Conservation (phyloP, 2,797 vertebrate genomes). For the Ibycter americanus region DNA sequence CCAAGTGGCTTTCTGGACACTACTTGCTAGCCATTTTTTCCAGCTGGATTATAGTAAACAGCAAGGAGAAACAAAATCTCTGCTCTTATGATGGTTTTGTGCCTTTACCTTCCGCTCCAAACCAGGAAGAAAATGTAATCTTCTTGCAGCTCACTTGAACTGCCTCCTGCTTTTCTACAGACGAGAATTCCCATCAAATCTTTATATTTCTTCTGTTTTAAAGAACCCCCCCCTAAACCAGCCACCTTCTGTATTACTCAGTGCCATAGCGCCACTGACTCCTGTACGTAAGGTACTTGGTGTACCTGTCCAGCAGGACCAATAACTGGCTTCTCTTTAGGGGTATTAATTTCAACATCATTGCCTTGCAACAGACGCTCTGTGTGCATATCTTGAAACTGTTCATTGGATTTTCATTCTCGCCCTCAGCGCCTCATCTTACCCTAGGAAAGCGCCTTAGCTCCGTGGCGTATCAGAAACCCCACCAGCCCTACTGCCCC, state of each 20-base stretch:
- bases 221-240: neutral
- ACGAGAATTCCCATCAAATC: neutral
- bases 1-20: neutral
- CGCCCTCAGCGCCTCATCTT: neutral
- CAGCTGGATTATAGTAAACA: neutral
- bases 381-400: neutral
- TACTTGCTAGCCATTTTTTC: neutral
- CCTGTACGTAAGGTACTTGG: neutral
- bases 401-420: neutral
- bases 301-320: neutral
- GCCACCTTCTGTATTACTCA: neutral
- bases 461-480: neutral
- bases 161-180: neutral
- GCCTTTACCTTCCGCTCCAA: neutral
- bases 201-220: neutral
- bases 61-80: neutral
- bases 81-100: neutral
- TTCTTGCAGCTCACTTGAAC: neutral
- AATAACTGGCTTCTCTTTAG: neutral
- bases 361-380: constrained; percentile 7
- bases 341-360: constrained; percentile 18
- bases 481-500: neutral
- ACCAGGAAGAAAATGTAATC: neutral
- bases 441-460: neutral
- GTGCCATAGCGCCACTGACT: neutral